Conservation (phyloP, 1,140 invertebrate genomes). For the Bombus confusus region DNA sequence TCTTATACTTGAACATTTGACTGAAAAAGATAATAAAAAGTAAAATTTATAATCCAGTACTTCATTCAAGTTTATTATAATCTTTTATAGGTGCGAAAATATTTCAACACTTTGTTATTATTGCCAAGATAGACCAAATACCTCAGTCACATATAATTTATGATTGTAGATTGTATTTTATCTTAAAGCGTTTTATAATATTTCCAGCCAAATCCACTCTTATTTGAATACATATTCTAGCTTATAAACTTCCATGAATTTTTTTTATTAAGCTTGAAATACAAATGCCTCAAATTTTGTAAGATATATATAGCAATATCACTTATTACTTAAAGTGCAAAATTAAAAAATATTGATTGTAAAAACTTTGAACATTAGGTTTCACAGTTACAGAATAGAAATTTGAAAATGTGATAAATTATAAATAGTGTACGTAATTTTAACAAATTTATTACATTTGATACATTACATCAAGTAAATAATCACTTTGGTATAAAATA, state of each 20-base stretch:
- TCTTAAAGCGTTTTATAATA: slow-evolving; percentile 50
- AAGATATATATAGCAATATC: background rate
- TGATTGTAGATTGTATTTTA: slow-evolving; percentile 52
- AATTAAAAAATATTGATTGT: slow-evolving; percentile 26
- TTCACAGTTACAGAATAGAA: slow-evolving; percentile 35
- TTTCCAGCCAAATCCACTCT: slow-evolving; percentile 19
- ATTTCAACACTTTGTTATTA: slow-evolving; percentile 54
- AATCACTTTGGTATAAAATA: slow-evolving; percentile 39
- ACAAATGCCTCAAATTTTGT: slow-evolving; percentile 22
- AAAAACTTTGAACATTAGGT: slow-evolving; percentile 28
- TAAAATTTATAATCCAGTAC: slow-evolving; percentile 41
- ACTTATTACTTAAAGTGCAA: slow-evolving; percentile 20
- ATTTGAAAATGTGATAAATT: slow-evolving; percentile 51
- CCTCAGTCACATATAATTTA: slow-evolving; percentile 62
- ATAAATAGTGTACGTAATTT: slow-evolving; percentile 51
- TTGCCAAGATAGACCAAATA: slow-evolving; percentile 54
- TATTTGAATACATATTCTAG: slow-evolving; percentile 28
- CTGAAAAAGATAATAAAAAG: slow-evolving; percentile 54
- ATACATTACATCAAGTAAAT: slow-evolving; percentile 11
- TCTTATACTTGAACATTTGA: slow-evolving; percentile 48
- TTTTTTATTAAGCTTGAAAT: slow-evolving; percentile 13
- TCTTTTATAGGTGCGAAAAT: slow-evolving; percentile 47
- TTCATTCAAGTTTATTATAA: slow-evolving; percentile 51
- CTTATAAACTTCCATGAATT: slow-evolving; percentile 16
- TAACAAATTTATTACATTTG: slow-evolving; percentile 24